Percentiles rank a stretch among this genome's conserved stretches.
These are phyloP conservation scores for Caenorhabditis zanzibari DNA, from an alignment of 2,888 invertebrate genomes.

Conservation along the genomic window DNA sequence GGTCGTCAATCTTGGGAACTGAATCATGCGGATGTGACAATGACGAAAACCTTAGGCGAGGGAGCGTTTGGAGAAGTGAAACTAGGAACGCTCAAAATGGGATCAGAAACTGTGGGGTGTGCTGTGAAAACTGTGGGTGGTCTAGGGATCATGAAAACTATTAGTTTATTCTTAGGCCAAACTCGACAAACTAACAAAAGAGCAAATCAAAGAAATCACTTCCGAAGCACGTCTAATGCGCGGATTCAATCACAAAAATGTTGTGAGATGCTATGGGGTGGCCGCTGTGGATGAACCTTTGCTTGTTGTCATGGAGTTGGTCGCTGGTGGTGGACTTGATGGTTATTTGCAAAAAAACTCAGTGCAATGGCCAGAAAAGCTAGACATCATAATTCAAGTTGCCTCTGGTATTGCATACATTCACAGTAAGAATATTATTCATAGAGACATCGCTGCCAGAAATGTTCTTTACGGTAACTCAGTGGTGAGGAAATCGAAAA, in stretches of 20 bases:
- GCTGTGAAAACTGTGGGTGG: constrained; percentile 44
- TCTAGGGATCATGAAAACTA: background rate
- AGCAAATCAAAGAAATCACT: constrained; percentile 77
- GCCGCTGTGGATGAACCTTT: constrained; percentile 75
- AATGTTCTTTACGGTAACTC: constrained; percentile 70
- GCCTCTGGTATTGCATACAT: constrained; percentile 72
- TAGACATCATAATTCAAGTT: constrained; percentile 67
- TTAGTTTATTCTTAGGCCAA: constrained; percentile 64
- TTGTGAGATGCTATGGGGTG: constrained; percentile 73
- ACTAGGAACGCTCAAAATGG: constrained; percentile 38
- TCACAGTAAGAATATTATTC: constrained; percentile 67
- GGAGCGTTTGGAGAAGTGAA: constrained; percentile 80
- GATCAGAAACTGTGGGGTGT: constrained; percentile 12
- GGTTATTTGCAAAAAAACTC: constrained; percentile 71
- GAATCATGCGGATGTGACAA: constrained; percentile 71
- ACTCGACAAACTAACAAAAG: constrained; percentile 73
- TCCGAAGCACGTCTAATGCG: constrained; percentile 76
- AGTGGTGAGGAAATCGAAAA: constrained; percentile 29
- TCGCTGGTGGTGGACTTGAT: constrained; percentile 71
- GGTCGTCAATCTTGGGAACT: constrained; percentile 75
- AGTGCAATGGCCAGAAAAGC: constrained; percentile 55
- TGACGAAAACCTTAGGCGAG: constrained; percentile 76
- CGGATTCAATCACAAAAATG: constrained; percentile 72
- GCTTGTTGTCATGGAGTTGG: constrained; percentile 76
- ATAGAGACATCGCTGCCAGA: constrained; percentile 73